Percentiles rank a stretch among this genome's conserved stretches.
Conservation (phyloP, 2,888 invertebrate species). For the Lasioglossum calceatum region DNA sequence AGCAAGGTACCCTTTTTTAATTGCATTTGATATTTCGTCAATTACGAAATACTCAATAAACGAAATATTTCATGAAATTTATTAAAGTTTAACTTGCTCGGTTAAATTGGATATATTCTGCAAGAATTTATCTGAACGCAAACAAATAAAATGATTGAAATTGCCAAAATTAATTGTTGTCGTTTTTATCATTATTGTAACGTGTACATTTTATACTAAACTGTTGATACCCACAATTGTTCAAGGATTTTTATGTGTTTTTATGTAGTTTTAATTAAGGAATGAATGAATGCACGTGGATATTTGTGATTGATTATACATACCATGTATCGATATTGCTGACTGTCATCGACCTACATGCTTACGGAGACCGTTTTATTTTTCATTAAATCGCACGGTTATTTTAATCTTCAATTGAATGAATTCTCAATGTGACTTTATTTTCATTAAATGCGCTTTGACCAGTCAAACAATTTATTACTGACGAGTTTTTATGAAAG, state of each 20-base stretch:
- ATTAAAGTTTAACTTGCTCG: not conserved
- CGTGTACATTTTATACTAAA: not conserved
- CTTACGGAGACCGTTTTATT: not conserved
- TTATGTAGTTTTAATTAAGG: not conserved
- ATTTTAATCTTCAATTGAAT: not conserved
- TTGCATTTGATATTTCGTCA: not conserved
- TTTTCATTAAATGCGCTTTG: not conserved
- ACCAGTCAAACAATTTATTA: not conserved
- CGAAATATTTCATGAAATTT: not conserved
- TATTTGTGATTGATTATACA: not conserved
- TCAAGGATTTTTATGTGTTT: not conserved
- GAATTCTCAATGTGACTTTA: not conserved
- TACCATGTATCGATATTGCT: not conserved
- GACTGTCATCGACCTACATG: not conserved
- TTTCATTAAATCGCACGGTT: not conserved
- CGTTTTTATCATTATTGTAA: too few species aligned
- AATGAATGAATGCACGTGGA: not conserved
- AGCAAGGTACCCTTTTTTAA: too few species aligned
- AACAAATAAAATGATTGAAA: not conserved
- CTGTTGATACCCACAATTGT: not conserved
- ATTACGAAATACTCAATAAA: not conserved
- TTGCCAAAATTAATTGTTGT: not conserved
- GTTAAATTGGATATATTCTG: not conserved
- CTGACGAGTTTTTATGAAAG: not conserved
- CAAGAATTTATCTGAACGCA: not conserved